phyloP scores from a whole-genome alignment of 2,888 invertebrate genomes.

The Lissonota sp. region DNA sequence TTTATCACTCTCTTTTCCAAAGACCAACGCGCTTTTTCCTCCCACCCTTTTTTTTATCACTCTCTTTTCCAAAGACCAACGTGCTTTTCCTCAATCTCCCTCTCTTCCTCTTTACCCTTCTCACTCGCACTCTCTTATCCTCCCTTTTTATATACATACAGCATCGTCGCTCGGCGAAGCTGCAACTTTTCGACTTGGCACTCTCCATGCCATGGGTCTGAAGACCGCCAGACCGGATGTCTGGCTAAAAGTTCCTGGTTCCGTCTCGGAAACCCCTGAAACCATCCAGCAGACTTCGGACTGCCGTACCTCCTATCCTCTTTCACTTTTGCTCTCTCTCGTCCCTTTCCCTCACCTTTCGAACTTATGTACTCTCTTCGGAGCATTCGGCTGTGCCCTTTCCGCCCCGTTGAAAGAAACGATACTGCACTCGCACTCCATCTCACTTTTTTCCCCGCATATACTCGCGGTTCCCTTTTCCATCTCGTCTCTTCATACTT shows the following conservation, averaged over 20 bases:
- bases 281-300: conserved; percentile 51
- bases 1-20: conserved; percentile 29
- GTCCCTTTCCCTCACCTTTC: conserved; percentile 10
- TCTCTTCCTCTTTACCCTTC: conserved; percentile 16
- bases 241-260: conserved; percentile 64
- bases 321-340: conserved; percentile 8
- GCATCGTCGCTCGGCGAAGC: conserved; percentile 51
- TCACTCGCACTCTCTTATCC: conserved; percentile 18
- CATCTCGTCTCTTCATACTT: conserved; percentile 29
- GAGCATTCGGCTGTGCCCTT: conserved; percentile 49
- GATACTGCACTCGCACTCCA: conserved; percentile 34
- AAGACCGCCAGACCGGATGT: conserved; percentile 64
- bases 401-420: conserved; percentile 19
- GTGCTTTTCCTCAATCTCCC: conserved; percentile 47
- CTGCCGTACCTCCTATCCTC: conserved; percentile 6
- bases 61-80: conserved; percentile 34
- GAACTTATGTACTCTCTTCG: conserved; percentile 45
- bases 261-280: conserved; percentile 61
- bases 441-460: neutral
- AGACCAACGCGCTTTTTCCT: conserved; percentile 52
- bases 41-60: conserved; percentile 16
- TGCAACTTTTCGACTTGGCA: conserved; percentile 64
- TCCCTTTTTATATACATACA: conserved; percentile 31
- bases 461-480: conserved; percentile 34
- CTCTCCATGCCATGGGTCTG: conserved; percentile 46